phyloP scores from a whole-genome alignment of 1,140 invertebrate species.

The Drosophila nikananu region DNA sequence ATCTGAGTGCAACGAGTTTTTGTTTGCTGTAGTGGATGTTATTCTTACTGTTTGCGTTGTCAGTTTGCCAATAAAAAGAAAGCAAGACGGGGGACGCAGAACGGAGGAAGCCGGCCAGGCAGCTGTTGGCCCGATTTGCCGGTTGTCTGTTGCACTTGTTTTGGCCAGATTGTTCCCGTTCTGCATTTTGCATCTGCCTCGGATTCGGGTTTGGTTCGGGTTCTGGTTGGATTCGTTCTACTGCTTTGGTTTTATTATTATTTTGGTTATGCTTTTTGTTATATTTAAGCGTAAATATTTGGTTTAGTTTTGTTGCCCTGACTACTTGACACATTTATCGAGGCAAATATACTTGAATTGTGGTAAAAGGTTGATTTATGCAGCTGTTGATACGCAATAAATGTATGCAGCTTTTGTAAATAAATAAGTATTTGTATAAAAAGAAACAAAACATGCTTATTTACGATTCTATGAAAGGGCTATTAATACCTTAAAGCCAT shows the following conservation, averaged over 20 bases:
- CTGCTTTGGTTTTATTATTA: constrained; percentile 21
- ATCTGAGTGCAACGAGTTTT: constrained; percentile 59
- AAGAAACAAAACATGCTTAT: not conserved
- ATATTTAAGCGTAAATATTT: constrained; percentile 56
- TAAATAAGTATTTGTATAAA: constrained; percentile 15
- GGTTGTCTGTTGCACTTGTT: constrained; percentile 71
- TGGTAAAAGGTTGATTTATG: constrained; percentile 39
- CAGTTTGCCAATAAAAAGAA: constrained; percentile 22
- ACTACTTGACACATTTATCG: constrained; percentile 7
- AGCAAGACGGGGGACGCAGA: not conserved
- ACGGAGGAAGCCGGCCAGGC: constrained; percentile 1
- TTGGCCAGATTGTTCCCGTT: constrained; percentile 38
- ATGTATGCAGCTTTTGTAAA: constrained; percentile 9
- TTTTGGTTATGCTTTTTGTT: constrained; percentile 48
- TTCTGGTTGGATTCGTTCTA: constrained; percentile 34
- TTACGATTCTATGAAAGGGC: not conserved
- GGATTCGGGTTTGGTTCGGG: constrained; percentile 25
- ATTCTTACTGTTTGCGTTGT: constrained; percentile 29
- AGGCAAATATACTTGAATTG: constrained; percentile 13
- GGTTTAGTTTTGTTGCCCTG: not conserved
- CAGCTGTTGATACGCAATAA: constrained; percentile 7
- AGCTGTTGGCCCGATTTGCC: constrained; percentile 54
- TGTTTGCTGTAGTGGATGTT: constrained; percentile 24
- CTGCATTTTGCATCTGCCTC: constrained; percentile 45
- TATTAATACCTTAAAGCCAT: constrained; percentile 5